These are phyloP conservation scores for Bombus polaris DNA, from an alignment of 1,140 invertebrate genomes.

Conservation along the genomic window DNA sequence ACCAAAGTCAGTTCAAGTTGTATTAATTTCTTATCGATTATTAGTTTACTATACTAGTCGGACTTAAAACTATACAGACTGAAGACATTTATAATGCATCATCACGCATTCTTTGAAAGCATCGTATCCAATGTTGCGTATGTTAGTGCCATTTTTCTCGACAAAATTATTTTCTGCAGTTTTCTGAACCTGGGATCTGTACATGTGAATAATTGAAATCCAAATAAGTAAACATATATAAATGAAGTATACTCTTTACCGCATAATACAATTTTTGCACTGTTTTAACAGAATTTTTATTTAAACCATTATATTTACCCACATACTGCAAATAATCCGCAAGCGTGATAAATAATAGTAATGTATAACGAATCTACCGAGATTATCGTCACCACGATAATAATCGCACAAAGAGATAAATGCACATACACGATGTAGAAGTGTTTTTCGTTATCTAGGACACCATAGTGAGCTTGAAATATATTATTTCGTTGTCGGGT, in stretches of 20 bases:
- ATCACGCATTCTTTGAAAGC: neutral
- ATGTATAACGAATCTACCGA: constrained; percentile 23
- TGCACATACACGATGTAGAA: neutral
- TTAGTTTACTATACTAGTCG: neutral
- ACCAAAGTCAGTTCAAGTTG: too few relatives aligned
- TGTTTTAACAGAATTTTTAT: neutral
- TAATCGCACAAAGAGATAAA: neutral
- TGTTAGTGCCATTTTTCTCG: neutral
- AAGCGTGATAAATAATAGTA: neutral
- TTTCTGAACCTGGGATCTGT: neutral
- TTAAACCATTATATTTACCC: constrained; percentile 13
- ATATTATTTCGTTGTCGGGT: neutral
- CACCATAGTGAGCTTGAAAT: neutral
- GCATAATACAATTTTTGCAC: neutral
- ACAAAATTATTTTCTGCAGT: neutral
- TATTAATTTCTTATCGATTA: neutral
- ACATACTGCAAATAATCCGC: constrained; percentile 23
- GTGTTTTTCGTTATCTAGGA: neutral
- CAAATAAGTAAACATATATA: neutral
- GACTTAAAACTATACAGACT: neutral
- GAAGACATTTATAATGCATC: neutral
- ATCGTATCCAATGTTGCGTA: too few relatives aligned
- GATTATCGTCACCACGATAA: neutral
- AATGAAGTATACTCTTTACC: neutral
- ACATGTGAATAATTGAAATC: neutral